These are phyloP conservation scores for Elegia similella DNA, from an alignment of 2,888 invertebrate genomes.

Conservation along the genomic window DNA sequence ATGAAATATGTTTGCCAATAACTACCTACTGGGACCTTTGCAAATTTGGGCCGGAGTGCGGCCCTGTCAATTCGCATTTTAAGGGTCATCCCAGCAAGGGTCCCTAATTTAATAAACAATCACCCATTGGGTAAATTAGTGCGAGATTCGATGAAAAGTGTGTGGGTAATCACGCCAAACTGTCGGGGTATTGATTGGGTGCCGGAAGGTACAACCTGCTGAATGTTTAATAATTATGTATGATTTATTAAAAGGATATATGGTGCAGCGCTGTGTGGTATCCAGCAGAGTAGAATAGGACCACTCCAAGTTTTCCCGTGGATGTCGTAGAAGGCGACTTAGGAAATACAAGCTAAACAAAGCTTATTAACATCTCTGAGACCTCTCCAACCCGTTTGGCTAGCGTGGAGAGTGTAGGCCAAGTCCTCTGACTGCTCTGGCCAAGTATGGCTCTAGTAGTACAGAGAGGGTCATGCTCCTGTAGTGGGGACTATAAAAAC, in stretches of 20 bases:
- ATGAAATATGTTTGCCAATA: constrained; percentile 15
- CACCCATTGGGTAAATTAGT: constrained; percentile 29
- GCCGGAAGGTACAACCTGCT: background rate
- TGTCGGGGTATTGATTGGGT: constrained; percentile 1
- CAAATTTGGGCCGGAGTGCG: constrained; percentile 13
- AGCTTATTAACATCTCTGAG: too few relatives aligned
- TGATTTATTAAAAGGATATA: background rate
- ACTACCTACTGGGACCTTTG: constrained; percentile 7
- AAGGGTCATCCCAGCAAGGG: constrained; percentile 35
- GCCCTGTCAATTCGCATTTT: constrained; percentile 33
- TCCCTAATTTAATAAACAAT: constrained; percentile 43
- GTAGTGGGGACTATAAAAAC: too few relatives aligned
- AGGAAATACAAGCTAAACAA: too few relatives aligned
- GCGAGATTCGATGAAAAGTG: constrained; percentile 16
- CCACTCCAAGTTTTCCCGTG: too few relatives aligned
- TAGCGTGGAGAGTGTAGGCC: too few relatives aligned
- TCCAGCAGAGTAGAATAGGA: too few relatives aligned
- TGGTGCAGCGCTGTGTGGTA: too few relatives aligned
- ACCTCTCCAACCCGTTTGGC: too few relatives aligned
- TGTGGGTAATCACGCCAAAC: background rate
- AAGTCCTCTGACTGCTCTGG: too few relatives aligned
- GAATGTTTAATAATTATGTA: background rate
- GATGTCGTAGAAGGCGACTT: too few relatives aligned
- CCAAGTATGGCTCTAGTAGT: too few relatives aligned
- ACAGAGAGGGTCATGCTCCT: too few relatives aligned